Percentiles rank a stretch among this genome's conserved stretches.
phyloP scores from a whole-genome alignment of 2,888 invertebrate genomes.

The Brachycybe producta region DNA sequence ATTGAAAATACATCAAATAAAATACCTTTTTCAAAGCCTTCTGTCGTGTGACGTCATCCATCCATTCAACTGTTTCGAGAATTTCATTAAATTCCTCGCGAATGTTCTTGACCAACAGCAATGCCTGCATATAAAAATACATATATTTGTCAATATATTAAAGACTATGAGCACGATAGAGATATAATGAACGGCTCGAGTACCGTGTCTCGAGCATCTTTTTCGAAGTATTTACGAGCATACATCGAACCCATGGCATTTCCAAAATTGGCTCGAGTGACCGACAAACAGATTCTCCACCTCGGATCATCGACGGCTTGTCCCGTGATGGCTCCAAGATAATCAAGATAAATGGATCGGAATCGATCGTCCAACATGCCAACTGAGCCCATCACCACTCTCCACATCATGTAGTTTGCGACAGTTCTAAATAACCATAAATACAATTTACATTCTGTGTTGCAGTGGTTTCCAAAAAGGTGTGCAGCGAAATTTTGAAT shows the following conservation, averaged over 20 bases:
- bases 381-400: conserved; percentile 55
- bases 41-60: conserved; percentile 65
- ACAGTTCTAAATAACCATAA: no score
- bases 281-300: conserved; percentile 15
- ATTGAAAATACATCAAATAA: no score
- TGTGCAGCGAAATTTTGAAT: no score
- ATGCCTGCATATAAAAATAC: conserved; percentile 37
- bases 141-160: not conserved
- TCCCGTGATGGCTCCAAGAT: conserved; percentile 15
- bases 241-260: conserved; percentile 59
- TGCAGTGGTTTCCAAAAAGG: no score
- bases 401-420: conserved; percentile 89
- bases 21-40: conserved; percentile 34
- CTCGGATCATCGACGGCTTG: conserved; percentile 16
- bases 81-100: conserved; percentile 68
- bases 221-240: conserved; percentile 73
- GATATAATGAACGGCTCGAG: conserved; percentile 5
- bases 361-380: conserved; percentile 46
- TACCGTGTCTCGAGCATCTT: conserved; percentile 59
- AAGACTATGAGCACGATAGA: not conserved
- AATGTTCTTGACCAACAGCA: conserved; percentile 79
- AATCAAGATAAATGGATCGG: conserved; percentile 11
- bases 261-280: conserved; percentile 13
- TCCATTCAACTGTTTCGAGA: conserved; percentile 68
- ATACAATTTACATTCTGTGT: no score